Evolutionary conservation across 2,113 vertebrate genomes (phyloP).

Genomic region (Mixornis gularis): DNA sequence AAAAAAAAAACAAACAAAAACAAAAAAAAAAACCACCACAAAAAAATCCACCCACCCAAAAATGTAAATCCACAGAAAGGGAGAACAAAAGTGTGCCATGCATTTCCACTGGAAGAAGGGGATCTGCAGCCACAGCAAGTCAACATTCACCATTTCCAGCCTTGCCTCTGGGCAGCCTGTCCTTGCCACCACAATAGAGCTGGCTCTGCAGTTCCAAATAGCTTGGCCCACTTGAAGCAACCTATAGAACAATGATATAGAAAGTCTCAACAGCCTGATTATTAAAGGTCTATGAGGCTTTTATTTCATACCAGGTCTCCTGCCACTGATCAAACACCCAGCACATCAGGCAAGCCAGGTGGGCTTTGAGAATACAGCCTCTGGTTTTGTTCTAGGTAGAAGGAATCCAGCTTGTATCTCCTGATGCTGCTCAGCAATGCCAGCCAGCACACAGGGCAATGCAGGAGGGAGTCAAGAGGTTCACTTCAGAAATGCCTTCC

Average conservation of each 20-base stretch:
- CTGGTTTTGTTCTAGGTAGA: background rate
- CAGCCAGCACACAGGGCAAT: background rate
- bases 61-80: background rate
- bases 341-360: rapidly evolving
- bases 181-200: background rate
- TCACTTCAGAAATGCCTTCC: background rate
- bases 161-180: background rate
- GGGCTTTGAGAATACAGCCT: background rate
- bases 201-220: background rate
- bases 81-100: background rate
- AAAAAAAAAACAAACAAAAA: background rate
- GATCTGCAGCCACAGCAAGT: background rate
- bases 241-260: background rate
- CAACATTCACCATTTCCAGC: background rate
- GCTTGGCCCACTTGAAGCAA: background rate
- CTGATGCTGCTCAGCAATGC: background rate
- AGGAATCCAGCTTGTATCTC: background rate
- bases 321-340: background rate
- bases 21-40: background rate
- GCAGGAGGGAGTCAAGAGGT: background rate
- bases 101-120: background rate
- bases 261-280: background rate
- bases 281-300: background rate
- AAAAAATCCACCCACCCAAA: background rate
- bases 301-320: background rate